Evolutionary conservation across 2,888 invertebrate species (phyloP).

Genomic region (Anthoptus insignis): DNA sequence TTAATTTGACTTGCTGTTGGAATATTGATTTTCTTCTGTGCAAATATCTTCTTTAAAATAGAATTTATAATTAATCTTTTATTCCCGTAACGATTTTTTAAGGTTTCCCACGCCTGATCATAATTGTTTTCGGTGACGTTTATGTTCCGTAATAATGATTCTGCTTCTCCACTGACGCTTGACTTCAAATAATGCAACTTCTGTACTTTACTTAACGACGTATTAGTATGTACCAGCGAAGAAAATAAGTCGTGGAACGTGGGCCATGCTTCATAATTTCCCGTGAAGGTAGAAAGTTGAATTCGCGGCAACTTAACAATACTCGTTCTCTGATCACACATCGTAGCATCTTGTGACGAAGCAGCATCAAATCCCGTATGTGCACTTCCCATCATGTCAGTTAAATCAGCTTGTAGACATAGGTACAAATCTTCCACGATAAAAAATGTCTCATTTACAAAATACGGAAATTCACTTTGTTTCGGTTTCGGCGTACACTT

Average conservation of each 20-base stretch:
- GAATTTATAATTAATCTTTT: slow-evolving; percentile 44
- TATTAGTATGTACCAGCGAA: slow-evolving; percentile 31
- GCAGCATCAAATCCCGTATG: not conserved
- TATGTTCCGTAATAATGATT: slow-evolving; percentile 35
- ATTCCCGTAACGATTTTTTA: slow-evolving; percentile 42
- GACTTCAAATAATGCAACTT: slow-evolving; percentile 46
- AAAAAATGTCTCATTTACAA: not conserved
- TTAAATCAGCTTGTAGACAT: not conserved
- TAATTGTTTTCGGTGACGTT: slow-evolving; percentile 40
- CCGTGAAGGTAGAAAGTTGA: slow-evolving; percentile 25
- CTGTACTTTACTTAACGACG: slow-evolving; percentile 35
- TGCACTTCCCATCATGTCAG: not conserved
- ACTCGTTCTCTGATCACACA: not conserved
- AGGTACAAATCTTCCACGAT: not conserved
- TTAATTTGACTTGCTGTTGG: slow-evolving; percentile 46
- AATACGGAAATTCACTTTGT: not conserved
- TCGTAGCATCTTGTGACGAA: not conserved
- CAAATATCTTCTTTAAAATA: slow-evolving; percentile 45
- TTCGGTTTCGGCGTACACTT: not conserved
- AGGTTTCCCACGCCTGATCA: slow-evolving; percentile 40
- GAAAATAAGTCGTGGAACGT: slow-evolving; percentile 25
- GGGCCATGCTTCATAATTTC: slow-evolving; percentile 14
- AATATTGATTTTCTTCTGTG: slow-evolving; percentile 40
- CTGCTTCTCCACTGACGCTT: slow-evolving; percentile 45
- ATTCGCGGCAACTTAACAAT: slow-evolving; percentile 39